Percentiles rank a stretch among this genome's conserved stretches.
Conservation (phyloP, 2,113 vertebrate species). For the Ophthalmolycus amberensis region DNA sequence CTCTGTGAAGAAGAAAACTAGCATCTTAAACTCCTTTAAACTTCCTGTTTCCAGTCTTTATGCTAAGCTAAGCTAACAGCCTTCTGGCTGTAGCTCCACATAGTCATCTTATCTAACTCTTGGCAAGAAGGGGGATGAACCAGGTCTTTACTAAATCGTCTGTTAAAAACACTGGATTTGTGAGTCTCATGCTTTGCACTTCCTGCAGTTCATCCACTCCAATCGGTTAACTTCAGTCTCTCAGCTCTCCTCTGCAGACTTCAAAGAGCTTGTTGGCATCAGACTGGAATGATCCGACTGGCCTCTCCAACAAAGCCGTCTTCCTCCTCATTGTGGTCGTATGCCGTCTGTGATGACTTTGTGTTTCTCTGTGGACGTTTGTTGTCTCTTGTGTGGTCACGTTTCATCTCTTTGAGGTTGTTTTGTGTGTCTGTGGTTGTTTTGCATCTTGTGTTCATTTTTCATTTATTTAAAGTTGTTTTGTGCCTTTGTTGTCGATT, state of each 20-base stretch:
- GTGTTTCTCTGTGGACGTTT: not conserved
- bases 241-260: conserved; percentile 22
- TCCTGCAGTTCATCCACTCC: conserved; percentile 5
- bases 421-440: not conserved
- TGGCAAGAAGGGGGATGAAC: not conserved
- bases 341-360: not conserved
- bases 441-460: not conserved
- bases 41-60: conserved; percentile 8
- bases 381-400: not conserved
- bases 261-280: conserved; percentile 45
- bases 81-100: not conserved
- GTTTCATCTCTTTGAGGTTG: not conserved
- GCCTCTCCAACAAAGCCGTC: not conserved
- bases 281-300: conserved; percentile 45
- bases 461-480: not conserved
- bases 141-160: not conserved
- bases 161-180: not conserved
- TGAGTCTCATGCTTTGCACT: conserved; percentile 31
- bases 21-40: not conserved
- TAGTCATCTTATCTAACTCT: not conserved
- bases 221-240: not conserved
- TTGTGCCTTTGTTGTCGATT: not conserved
- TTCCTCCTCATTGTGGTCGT: not conserved
- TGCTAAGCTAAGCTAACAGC: not conserved
- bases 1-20: conserved; percentile 14